These are phyloP conservation scores for Rachycentron canadum DNA, from an alignment of 2,797 vertebrate species.

Conservation along the genomic window DNA sequence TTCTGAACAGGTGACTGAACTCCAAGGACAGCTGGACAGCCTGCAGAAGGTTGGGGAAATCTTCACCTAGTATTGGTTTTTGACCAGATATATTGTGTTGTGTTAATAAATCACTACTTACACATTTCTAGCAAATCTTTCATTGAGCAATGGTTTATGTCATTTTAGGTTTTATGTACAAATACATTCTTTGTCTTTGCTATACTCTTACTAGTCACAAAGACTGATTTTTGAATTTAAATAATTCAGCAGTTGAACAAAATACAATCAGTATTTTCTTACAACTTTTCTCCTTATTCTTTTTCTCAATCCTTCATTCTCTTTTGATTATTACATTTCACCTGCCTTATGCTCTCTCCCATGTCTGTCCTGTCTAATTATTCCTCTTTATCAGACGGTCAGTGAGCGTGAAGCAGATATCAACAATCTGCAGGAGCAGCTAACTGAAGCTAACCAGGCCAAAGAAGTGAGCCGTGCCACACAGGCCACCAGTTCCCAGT, in stretches of 20 bases:
- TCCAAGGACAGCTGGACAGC: slow-evolving; percentile 88
- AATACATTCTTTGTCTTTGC: not conserved
- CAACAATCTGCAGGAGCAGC: slow-evolving; percentile 90
- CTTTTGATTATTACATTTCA: not conserved
- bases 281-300: not conserved
- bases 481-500: slow-evolving; percentile 53
- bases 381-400: slow-evolving; percentile 77
- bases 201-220: not conserved
- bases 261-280: not conserved
- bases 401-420: slow-evolving; percentile 89
- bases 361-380: not conserved
- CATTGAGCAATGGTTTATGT: not conserved
- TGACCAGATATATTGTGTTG: too few species aligned
- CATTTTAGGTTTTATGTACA: not conserved
- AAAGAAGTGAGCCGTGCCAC: slow-evolving; percentile 47
- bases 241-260: not conserved
- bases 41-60: slow-evolving; percentile 87
- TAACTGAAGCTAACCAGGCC: slow-evolving; percentile 72
- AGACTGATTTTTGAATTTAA: not conserved
- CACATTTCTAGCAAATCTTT: not conserved
- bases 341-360: not conserved
- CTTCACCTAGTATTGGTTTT: not conserved
- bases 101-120: not conserved
- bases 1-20: slow-evolving; percentile 78
- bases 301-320: not conserved